Evolutionary conservation across 2,888 invertebrate species (phyloP), one percentile per base, ranked within the genome.

Genomic region (Eurytoma adleriae): DNA sequence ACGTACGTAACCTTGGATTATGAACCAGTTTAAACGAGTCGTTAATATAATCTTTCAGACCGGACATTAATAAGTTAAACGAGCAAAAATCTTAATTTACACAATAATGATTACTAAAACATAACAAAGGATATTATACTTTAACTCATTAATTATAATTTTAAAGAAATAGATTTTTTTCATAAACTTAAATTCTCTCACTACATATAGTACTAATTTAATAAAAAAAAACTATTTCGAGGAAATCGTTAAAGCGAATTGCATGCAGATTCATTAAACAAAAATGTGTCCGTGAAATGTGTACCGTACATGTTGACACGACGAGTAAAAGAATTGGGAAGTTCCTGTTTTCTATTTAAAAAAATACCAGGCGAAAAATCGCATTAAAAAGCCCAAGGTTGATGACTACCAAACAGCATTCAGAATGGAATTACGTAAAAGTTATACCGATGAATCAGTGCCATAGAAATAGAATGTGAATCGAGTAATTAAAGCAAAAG

Each of bases 391-490:
- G n/a, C n/a, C 54, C 54, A 54, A 54, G 54, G 62, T 12, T 54
- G 14, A 27, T 62, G 62, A 24, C 27, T 62, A 13, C 27, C 62
- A 62, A 62, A 27, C 62, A 62, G 24, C 27, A 62, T 62, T 62
- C 62, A 62, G 14, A 27, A 12, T 16, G 14, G 14, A 27, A 62
- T 62, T 62, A 62, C 62, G 62, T 62, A 62, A 62, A 40, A 62
- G 10, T 62, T 30, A 13, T 27, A 27, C 27, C 24, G 30, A 62
- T 54, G 54, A 54, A 54, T 54, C 54, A 54, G n/a, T 13, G 14
- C 16, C 13, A n/a, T n/a, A 1, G 1, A n/a, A 54, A 54, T 54
- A 54, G n/a, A 54, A n/a, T 52, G 52, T 16, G 52, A 52, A 52
- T 52, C 13, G 52, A 52, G 3, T 16, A 30, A 30, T 30, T 30